phyloP scores from a whole-genome alignment of 2,888 invertebrate genomes.

The Scelioninae gen. 2 region DNA sequence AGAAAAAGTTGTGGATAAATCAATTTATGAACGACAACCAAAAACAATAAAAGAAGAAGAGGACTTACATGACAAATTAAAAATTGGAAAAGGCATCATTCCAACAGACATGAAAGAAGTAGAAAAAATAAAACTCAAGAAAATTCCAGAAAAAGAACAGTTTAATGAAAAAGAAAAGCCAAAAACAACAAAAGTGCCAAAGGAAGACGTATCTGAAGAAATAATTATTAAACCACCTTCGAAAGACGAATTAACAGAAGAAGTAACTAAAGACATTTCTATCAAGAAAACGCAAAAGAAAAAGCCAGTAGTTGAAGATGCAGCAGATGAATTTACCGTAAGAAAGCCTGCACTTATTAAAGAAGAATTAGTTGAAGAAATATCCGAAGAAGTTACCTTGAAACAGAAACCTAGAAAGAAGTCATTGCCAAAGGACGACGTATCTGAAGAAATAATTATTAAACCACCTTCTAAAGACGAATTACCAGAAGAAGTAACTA shows the following conservation, averaged over 20 bases:
- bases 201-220: conserved; percentile 62
- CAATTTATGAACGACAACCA: conserved; percentile 70
- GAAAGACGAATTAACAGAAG: conserved; percentile 64
- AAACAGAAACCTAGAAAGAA: conserved; percentile 67
- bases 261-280: background rate
- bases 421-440: conserved; percentile 61
- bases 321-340: conserved; percentile 63
- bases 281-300: conserved; percentile 1
- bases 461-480: conserved; percentile 61
- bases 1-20: conserved; percentile 72
- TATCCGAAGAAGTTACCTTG: conserved; percentile 62
- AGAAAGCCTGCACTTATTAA: conserved; percentile 61
- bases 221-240: conserved; percentile 44
- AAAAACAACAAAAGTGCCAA: conserved; percentile 65
- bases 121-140: conserved; percentile 73
- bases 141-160: conserved; percentile 69
- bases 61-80: conserved; percentile 66
- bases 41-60: conserved; percentile 71
- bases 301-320: conserved; percentile 59
- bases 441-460: conserved; percentile 61
- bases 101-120: conserved; percentile 67
- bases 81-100: conserved; percentile 71
- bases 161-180: conserved; percentile 69
- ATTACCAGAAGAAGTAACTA: conserved; percentile 63
- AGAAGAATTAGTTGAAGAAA: conserved; percentile 61